These are phyloP conservation scores for Phainopepla nitens DNA, from an alignment of 2,113 vertebrate species.

Conservation along the genomic window DNA sequence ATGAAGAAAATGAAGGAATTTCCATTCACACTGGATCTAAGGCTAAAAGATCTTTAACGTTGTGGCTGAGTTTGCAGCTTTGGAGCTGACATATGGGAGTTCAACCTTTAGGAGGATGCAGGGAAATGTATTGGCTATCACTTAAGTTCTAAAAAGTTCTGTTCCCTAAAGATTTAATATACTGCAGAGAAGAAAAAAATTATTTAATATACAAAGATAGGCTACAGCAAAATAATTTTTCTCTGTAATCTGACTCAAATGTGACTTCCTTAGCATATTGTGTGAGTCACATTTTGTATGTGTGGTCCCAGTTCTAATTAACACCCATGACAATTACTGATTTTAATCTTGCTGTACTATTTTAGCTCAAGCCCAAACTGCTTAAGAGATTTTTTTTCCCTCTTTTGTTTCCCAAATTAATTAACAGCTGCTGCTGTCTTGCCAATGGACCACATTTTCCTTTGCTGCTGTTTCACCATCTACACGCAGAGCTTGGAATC, in stretches of 20 bases:
- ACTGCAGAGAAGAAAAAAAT: not conserved
- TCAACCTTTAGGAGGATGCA: not conserved
- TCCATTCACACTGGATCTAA: not conserved
- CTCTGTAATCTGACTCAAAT: not conserved
- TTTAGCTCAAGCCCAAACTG: not conserved
- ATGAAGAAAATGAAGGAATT: not conserved
- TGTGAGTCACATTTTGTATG: not conserved
- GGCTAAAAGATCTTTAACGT: not conserved
- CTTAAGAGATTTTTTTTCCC: not conserved
- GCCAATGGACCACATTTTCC: not conserved
- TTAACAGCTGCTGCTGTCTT: not conserved
- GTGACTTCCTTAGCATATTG: not conserved
- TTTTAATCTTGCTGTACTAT: constrained; percentile 25
- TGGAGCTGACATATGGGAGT: not conserved
- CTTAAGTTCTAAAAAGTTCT: not conserved
- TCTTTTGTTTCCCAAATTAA: constrained; percentile 22
- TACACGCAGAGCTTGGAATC: not conserved
- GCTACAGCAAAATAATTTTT: not conserved
- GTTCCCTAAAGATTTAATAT: not conserved
- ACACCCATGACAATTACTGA: not conserved
- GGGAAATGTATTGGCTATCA: not conserved
- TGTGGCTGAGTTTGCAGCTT: not conserved
- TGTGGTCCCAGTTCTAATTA: constrained; percentile 39
- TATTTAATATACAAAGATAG: not conserved
- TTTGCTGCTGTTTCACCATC: not conserved